Evolutionary conservation across 1,140 invertebrate species (phyloP), one percentile per base, ranked within the genome.

Genomic region (Drosophila guanche): DNA sequence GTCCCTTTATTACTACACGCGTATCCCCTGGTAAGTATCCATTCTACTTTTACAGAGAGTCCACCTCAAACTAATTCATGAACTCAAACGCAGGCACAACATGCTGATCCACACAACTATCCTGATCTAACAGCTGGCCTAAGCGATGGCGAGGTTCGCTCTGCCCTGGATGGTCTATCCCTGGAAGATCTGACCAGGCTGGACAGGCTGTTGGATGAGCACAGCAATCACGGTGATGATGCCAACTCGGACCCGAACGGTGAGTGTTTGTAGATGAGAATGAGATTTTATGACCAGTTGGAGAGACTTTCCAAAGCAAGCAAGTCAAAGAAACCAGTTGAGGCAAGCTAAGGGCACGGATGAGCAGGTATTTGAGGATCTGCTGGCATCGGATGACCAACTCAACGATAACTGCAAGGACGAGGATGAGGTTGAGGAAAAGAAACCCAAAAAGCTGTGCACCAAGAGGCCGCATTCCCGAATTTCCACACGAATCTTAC

Each of bases 71-170:
- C 7, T 27, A 68, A 29, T 10, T 16, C 6, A 29, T 6, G 10
- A 0, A 4, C 3, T 20, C 16, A 20, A 41, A 5, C 8, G 10
- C 23, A 47, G 53, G 10, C 25, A 40, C 5, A 0, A 5, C 22
- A 2, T 8, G 10, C 37, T 0, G 74, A 70, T 5, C 51, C 43
- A n/a, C 61, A 41, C 1, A 61, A 81, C 5, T 86, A 81, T 59
- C 73, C 78, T 5, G 81, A 86, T 55, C 58, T 86, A 5, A 86
- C 74, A 4, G 58, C 55, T 27, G 83, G 83, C 3, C 65, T 86
- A 5, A 71, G 10, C 37, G 78, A 86, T 47, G 77, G 60, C 0
- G 83, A 86, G 37, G 65, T 86, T 12, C 65, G 70, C 20, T 67
- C 60, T 0, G 55, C 69, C 4, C 48, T 86, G 0, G 57, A 78